phyloP scores from a whole-genome alignment of 2,113 vertebrate species.

The Ceuthmochares aereus region DNA sequence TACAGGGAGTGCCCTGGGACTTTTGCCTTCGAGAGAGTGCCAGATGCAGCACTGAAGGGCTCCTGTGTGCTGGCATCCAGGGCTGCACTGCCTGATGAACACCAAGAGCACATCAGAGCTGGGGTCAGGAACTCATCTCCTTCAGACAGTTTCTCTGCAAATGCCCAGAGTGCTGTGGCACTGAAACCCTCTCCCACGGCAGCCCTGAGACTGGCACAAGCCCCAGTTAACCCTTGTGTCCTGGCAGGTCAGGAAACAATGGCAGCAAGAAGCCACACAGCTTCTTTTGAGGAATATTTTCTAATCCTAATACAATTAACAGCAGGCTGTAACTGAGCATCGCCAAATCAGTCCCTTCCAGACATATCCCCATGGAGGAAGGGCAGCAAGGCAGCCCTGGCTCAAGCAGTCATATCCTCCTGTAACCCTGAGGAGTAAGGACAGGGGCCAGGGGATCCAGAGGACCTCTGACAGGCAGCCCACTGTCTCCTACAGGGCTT shows the following conservation, averaged over 20 bases:
- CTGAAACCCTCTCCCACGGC: not conserved
- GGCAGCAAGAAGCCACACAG: not conserved
- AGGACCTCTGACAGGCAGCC: not conserved
- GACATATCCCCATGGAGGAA: not conserved
- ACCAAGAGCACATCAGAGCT: accelerated
- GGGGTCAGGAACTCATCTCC: not conserved
- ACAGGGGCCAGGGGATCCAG: too few relatives aligned
- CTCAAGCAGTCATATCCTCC: not conserved
- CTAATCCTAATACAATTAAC: not conserved
- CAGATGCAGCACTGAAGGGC: accelerated
- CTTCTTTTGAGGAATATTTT: not conserved
- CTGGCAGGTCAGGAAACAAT: accelerated
- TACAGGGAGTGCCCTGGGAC: accelerated
- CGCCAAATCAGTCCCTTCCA: not conserved
- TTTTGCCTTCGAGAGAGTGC: not conserved
- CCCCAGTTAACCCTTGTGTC: accelerated
- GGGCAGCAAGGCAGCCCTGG: not conserved
- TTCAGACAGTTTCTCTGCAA: not conserved
- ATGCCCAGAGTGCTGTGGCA: not conserved
- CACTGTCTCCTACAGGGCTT: not conserved
- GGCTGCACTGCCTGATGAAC: not conserved
- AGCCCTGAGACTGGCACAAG: accelerated
- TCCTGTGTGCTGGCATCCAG: accelerated
- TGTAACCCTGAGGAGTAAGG: not conserved
- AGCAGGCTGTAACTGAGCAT: not conserved